These are phyloP conservation scores for Hassar affinis DNA, from an alignment of 2,113 vertebrate species.

Conservation along the genomic window DNA sequence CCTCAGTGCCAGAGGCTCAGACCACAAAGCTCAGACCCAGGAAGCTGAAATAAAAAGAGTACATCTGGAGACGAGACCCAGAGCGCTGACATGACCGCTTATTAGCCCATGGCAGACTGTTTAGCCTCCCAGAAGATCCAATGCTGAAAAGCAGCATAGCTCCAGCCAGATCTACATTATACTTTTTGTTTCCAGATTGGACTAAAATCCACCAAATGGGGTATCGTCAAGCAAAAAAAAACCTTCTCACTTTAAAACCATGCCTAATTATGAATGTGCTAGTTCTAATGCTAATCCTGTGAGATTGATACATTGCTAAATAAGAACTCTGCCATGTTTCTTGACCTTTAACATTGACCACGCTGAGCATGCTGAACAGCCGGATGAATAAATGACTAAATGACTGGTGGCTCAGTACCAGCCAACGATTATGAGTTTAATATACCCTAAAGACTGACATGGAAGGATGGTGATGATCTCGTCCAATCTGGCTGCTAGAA, in stretches of 20 bases:
- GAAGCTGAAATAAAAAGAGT: constrained; percentile 2
- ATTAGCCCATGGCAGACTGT: constrained; percentile 35
- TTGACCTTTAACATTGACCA: constrained; percentile 38
- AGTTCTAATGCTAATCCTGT: too few relatives aligned
- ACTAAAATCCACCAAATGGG: background rate
- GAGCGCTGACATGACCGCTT: constrained; percentile 34
- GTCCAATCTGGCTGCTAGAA: background rate
- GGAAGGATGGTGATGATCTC: background rate
- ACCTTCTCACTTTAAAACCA: background rate
- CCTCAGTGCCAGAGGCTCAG: constrained; percentile 15
- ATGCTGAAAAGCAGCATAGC: constrained; percentile 1
- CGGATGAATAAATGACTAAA: background rate
- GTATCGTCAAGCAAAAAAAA: background rate
- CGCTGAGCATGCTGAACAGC: constrained; percentile 20
- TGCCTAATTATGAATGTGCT: background rate
- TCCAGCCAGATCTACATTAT: constrained; percentile 8
- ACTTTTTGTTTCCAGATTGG: background rate
- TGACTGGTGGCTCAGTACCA: background rate
- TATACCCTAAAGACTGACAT: constrained; percentile 4
- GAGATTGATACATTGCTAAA: background rate
- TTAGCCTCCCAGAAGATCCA: constrained; percentile 38
- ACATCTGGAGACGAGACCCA: constrained; percentile 37
- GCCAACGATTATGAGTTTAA: background rate
- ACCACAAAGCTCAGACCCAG: constrained; percentile 23
- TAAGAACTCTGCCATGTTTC: constrained; percentile 21